Evolutionary conservation across 2,888 invertebrate genomes (phyloP).

Genomic region (Oxystoma pomonae): DNA sequence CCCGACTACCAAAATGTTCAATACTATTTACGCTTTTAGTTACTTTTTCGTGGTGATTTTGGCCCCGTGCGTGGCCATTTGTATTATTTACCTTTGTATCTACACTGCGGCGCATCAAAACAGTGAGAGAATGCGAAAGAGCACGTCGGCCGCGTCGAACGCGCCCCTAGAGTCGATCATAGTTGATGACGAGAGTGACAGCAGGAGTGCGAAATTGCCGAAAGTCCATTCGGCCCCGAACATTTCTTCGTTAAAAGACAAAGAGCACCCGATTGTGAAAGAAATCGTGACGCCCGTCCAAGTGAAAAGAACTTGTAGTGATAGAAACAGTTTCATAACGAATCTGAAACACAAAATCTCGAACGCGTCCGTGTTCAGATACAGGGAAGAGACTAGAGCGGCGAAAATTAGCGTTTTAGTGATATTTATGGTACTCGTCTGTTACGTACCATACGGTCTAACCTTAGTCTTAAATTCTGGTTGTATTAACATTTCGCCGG

Average conservation of each 20-base stretch:
- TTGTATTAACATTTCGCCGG: conserved; percentile 36
- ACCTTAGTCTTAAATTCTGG: conserved; percentile 40
- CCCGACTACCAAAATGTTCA: conserved; percentile 38
- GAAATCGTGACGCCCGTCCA: conserved; percentile 39
- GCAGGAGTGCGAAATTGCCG: conserved; percentile 32
- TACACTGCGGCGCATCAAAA: conserved; percentile 74
- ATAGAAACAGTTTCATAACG: conserved; percentile 62
- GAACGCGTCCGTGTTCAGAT: conserved; percentile 78
- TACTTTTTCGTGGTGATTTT: conserved; percentile 51
- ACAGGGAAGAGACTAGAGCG: conserved; percentile 84
- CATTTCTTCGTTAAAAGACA: conserved; percentile 32
- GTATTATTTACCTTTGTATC: conserved; percentile 70
- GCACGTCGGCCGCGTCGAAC: conserved; percentile 50
- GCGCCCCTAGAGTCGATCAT: conserved; percentile 48
- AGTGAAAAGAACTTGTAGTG: conserved; percentile 54
- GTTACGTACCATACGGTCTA: conserved; percentile 50
- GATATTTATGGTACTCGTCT: conserved; percentile 60
- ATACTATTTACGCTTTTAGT: conserved; percentile 47
- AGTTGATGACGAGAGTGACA: conserved; percentile 38
- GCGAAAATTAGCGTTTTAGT: conserved; percentile 81
- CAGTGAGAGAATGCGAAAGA: conserved; percentile 55
- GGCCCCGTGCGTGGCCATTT: conserved; percentile 58
- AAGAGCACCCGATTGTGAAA: conserved; percentile 12
- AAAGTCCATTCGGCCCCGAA: conserved; percentile 44
- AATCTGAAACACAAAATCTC: conserved; percentile 76